Conservation (phyloP, 1,140 invertebrate genomes). For the Drosophila ohnishii region DNA sequence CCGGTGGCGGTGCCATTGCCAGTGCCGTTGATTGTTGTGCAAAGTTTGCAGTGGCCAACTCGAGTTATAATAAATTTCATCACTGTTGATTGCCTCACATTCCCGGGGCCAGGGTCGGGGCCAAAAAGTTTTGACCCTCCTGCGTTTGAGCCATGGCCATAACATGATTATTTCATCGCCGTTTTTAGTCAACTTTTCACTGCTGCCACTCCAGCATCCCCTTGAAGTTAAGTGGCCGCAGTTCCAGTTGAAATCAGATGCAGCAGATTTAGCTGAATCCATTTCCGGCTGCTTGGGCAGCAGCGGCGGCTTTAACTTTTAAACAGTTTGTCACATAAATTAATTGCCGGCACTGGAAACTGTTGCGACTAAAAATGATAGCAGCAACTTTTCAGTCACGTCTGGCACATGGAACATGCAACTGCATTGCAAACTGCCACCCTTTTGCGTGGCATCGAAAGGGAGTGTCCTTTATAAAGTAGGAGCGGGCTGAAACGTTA, state of each 20-base stretch:
- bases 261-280: constrained; percentile 22
- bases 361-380: constrained; percentile 54
- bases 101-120: constrained; percentile 30
- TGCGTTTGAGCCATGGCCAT: constrained; percentile 26
- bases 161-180: constrained; percentile 61
- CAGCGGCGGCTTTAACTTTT: constrained; percentile 49
- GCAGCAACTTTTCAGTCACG: constrained; percentile 64
- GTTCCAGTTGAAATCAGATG: constrained; percentile 39
- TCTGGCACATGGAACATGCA: constrained; percentile 51
- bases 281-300: constrained; percentile 42
- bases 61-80: constrained; percentile 74
- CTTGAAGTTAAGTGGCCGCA: constrained; percentile 27
- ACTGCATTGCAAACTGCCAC: constrained; percentile 8
- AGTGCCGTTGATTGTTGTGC: constrained; percentile 45
- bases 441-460: neutral
- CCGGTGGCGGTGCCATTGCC: constrained; percentile 14
- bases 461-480: neutral
- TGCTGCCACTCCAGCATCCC: constrained; percentile 14
- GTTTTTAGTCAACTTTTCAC: constrained; percentile 36
- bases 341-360: constrained; percentile 50
- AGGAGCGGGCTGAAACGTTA: neutral
- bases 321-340: constrained; percentile 61
- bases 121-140: constrained; percentile 50
- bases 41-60: constrained; percentile 65
- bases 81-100: constrained; percentile 65